Evolutionary conservation across 2,113 vertebrate genomes (phyloP).

Genomic region (Gymnocephalus cernua): DNA sequence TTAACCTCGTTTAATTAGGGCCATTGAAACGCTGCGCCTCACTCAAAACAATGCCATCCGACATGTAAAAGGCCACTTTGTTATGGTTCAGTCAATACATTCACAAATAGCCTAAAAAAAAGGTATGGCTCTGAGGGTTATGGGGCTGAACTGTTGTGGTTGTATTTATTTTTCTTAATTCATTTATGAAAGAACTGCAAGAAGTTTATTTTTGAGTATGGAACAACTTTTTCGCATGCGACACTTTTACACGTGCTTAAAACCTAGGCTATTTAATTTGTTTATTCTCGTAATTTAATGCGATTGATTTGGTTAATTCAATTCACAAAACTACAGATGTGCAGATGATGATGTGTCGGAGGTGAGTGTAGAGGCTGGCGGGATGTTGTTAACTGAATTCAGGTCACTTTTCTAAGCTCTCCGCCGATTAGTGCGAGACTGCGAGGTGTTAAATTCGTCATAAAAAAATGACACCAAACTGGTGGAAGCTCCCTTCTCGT

Average conservation of each 20-base stretch:
- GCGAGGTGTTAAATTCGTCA: conserved; percentile 43
- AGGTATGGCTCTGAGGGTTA: not conserved
- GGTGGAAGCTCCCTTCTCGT: not conserved
- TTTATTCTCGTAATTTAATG: conserved; percentile 30
- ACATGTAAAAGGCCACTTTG: conserved; percentile 52
- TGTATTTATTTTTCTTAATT: not conserved
- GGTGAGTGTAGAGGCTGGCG: conserved; percentile 38
- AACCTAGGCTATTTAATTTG: not conserved
- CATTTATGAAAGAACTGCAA: not conserved
- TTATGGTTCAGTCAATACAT: conserved; percentile 61
- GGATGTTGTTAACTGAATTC: conserved; percentile 69
- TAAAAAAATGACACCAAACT: conserved; percentile 14
- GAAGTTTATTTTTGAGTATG: not conserved
- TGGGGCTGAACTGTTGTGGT: not conserved
- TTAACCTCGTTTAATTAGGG: conserved; percentile 82
- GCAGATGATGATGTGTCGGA: conserved; percentile 30
- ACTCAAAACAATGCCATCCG: conserved; percentile 67
- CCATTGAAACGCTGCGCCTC: conserved; percentile 67
- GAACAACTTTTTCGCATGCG: too few relatives aligned
- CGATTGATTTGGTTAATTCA: conserved; percentile 26
- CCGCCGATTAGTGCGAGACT: conserved; percentile 41
- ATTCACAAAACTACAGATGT: conserved; percentile 42
- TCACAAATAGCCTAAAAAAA: conserved; percentile 56
- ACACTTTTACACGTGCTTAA: conserved; percentile 36
- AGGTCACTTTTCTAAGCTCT: conserved; percentile 33